Evolutionary conservation across 2,113 vertebrate genomes (phyloP).

Genomic region (Caretta caretta): DNA sequence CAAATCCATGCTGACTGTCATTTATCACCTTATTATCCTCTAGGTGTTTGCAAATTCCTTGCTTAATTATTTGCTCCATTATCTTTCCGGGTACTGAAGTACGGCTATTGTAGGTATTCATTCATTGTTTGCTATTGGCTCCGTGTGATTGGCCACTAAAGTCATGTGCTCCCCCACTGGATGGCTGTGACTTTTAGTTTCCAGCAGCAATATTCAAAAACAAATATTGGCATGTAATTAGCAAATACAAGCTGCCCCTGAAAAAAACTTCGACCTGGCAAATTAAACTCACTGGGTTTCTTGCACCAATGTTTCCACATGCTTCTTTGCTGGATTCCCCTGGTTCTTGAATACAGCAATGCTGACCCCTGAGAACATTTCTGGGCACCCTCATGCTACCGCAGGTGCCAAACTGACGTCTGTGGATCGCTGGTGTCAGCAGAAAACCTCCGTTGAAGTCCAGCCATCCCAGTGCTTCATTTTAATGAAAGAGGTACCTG

Average conservation of each 20-base stretch:
- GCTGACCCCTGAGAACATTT: background rate
- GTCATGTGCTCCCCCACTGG: background rate
- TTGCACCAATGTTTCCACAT: background rate
- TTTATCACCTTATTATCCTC: too few relatives aligned
- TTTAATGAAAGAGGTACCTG: too few relatives aligned
- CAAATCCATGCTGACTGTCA: too few relatives aligned
- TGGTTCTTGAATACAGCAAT: background rate
- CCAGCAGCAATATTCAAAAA: background rate
- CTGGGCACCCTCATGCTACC: background rate
- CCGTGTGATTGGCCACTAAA: background rate
- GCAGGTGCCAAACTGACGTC: background rate
- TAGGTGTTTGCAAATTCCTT: too few relatives aligned
- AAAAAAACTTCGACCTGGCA: background rate
- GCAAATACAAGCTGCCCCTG: background rate
- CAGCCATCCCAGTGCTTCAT: too few relatives aligned
- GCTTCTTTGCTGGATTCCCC: background rate
- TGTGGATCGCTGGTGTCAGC: too few relatives aligned
- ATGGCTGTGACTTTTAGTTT: background rate
- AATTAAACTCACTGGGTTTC: background rate
- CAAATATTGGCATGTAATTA: background rate
- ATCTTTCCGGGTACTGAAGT: too few relatives aligned
- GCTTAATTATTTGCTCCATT: too few relatives aligned
- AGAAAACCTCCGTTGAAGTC: background rate
- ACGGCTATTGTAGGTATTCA: background rate
- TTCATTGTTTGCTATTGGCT: background rate